Conservation (phyloP, 2,113 vertebrate species). For the Telmatochromis sp. region DNA sequence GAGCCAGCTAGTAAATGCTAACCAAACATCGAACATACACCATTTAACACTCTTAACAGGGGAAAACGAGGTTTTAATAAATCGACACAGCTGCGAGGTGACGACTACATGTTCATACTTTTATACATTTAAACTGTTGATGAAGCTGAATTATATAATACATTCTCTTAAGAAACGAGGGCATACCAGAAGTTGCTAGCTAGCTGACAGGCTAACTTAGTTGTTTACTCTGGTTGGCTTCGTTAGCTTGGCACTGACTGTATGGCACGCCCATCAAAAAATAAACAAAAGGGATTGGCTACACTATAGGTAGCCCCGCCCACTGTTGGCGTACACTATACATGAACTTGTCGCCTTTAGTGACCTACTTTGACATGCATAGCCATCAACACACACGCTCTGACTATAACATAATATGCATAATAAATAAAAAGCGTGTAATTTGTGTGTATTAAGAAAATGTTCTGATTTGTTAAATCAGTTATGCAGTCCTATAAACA, state of each 20-base stretch:
- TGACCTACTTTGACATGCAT: neutral
- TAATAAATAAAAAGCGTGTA: neutral
- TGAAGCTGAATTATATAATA: neutral
- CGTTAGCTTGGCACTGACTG: neutral
- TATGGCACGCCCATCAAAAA: neutral
- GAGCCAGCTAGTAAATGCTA: conserved; percentile 3
- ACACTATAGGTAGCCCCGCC: neutral
- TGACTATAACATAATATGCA: neutral
- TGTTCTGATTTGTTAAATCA: neutral
- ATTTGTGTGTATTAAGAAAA: neutral
- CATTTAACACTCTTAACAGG: neutral
- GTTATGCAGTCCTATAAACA: neutral
- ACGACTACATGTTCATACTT: neutral
- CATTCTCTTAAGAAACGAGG: neutral
- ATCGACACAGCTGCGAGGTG: neutral
- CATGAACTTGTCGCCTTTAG: neutral
- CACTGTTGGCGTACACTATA: neutral
- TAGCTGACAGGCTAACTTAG: conserved; percentile 26
- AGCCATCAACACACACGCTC: neutral
- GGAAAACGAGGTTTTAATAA: neutral
- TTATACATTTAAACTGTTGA: neutral
- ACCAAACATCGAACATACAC: neutral
- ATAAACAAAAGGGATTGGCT: conserved; percentile 16
- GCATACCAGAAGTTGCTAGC: conserved; percentile 23
- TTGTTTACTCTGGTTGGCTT: conserved; percentile 9